Base-by-base conservation (phyloP, 2,113 vertebrate genomes). In the Piliocolobus tephrosceles region DNA sequence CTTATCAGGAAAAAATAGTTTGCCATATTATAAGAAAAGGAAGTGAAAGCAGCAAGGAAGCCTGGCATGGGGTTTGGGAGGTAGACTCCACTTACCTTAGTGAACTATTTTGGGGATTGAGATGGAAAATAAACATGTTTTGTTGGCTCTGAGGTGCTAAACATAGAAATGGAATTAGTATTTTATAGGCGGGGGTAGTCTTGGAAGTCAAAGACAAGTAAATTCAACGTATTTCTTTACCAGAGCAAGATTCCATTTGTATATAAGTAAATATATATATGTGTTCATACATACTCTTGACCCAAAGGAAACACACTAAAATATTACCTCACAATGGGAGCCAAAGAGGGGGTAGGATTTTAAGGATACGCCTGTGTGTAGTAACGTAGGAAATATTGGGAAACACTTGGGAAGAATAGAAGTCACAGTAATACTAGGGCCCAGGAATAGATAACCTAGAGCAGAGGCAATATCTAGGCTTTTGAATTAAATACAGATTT, bases 31-130 rank as follows among this genome's bases (percentile, higher is more conserved):
- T n/a, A 47, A 6, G 5, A 40, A 92, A 47, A 86, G 18, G 23
- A 45, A 14, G 27, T 40, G 75, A 76, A 88, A 58, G 35, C 47
- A 64, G 35, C 57, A 38, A 57, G 88, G 38, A 90, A 32, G 6
- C 2, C 2, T 17, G 2, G 1, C 3, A 1, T 22, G 1, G 0
- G 0, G 17, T 5, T 1, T 16, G 16, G 8, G 9, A 64, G 9
- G 5, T 17, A 45, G 23, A 50, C 18, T 57, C n/a, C 61, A 66
- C 78, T 45, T 55, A 47, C 58, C 58, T 91, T 16, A 27, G 57
- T 70, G 50, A 7, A 43, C 50, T 61, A 61, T 61, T 70, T 25
- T 61, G 32, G 80, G n/a, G 57, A 43, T 43, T 76, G 30, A 70
- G 5, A 94, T 38, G 18, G 25, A 52, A 78, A 61, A 55, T 43